phyloP scores from a whole-genome alignment of 2,113 vertebrate species.

The Brachionichthys hirsutus region DNA sequence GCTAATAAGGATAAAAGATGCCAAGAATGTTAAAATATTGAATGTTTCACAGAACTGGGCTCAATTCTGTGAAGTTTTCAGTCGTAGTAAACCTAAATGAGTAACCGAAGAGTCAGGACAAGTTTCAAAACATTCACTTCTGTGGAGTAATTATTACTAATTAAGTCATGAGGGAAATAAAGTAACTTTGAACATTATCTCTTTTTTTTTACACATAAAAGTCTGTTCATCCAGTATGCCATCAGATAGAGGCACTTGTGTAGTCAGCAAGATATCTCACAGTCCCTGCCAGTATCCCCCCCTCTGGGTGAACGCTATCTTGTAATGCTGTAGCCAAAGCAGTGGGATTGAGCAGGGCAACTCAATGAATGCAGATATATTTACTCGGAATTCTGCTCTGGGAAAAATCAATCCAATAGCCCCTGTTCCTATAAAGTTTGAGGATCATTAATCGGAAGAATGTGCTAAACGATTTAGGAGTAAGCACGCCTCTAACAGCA shows the following conservation, averaged over 20 bases:
- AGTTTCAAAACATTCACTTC: slow-evolving; percentile 49
- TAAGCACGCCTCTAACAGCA: slow-evolving; percentile 44
- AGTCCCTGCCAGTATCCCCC: slow-evolving; percentile 64
- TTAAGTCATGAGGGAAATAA: slow-evolving; percentile 62
- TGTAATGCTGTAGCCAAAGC: slow-evolving; percentile 48
- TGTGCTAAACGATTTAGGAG: slow-evolving; percentile 63
- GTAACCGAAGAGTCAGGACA: slow-evolving; percentile 32
- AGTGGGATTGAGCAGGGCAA: slow-evolving; percentile 54
- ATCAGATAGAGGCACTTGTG: slow-evolving; percentile 68
- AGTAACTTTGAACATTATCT: slow-evolving; percentile 64
- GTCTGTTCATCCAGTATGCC: slow-evolving; percentile 34
- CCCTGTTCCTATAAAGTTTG: slow-evolving; percentile 43
- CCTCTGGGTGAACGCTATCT: slow-evolving; percentile 58
- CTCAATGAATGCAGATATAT: slow-evolving; percentile 68
- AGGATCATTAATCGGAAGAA: slow-evolving; percentile 63
- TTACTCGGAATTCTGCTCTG: slow-evolving; percentile 58
- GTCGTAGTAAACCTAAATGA: slow-evolving; percentile 39
- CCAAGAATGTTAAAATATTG: slow-evolving; percentile 18
- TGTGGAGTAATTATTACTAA: slow-evolving; percentile 58
- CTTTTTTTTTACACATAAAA: slow-evolving; percentile 61
- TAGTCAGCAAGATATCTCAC: slow-evolving; percentile 59
- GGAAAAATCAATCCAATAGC: slow-evolving; percentile 64
- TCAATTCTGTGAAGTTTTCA: slow-evolving; percentile 24
- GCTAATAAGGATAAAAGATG: slow-evolving; percentile 17
- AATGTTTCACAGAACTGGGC: slow-evolving; percentile 24